phyloP scores from a whole-genome alignment of 2,113 vertebrate genomes.

The Nyctibius bracteatus region DNA sequence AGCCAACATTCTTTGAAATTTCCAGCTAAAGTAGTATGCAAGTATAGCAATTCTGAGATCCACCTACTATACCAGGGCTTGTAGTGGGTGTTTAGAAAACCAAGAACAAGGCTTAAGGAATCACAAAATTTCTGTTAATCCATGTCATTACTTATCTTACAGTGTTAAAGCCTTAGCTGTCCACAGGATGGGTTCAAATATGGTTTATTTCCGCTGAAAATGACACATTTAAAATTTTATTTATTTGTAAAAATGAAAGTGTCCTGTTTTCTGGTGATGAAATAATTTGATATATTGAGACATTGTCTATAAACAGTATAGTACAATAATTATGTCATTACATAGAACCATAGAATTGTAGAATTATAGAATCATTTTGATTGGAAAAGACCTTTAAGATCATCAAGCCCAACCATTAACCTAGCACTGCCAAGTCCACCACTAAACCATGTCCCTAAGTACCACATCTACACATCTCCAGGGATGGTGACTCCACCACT shows the following conservation, averaged over 20 bases:
- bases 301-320: background rate
- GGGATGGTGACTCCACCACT: too few relatives aligned
- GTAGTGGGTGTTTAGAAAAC: background rate
- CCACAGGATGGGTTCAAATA: background rate
- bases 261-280: background rate
- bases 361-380: too few relatives aligned
- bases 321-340: background rate
- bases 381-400: too few relatives aligned
- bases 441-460: too few relatives aligned
- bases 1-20: background rate
- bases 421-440: too few relatives aligned
- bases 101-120: background rate
- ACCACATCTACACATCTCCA: too few relatives aligned
- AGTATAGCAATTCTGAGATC: background rate
- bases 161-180: background rate
- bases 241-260: background rate
- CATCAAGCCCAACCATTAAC: too few relatives aligned
- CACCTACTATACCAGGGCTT: background rate
- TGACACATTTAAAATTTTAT: background rate
- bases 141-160: background rate
- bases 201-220: background rate
- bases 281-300: background rate
- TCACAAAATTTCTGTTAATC: background rate
- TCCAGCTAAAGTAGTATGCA: background rate
- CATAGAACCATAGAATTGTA: too few relatives aligned